These are phyloP conservation scores for Dinoponera quadriceps DNA, from an alignment of 1,140 invertebrate genomes.

Conservation along the genomic window DNA sequence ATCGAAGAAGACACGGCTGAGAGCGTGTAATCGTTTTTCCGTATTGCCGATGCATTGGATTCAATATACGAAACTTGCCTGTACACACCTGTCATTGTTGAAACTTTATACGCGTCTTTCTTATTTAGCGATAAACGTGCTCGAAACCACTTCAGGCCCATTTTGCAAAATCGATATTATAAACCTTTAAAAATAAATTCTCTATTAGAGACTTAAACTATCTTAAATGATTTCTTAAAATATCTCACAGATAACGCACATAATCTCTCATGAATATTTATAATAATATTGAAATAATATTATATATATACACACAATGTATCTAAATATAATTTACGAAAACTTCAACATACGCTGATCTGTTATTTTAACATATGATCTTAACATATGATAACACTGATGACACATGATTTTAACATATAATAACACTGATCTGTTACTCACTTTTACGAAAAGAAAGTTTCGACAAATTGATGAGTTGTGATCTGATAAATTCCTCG, in stretches of 20 bases:
- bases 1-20: neutral
- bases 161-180: conserved; percentile 55
- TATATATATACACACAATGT: no score
- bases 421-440: no score
- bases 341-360: no score
- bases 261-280: neutral
- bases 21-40: neutral
- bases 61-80: conserved; percentile 17
- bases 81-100: conserved; percentile 18
- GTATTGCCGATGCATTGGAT: neutral
- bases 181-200: conserved; percentile 33
- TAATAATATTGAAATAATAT: no score
- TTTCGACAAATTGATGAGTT: neutral
- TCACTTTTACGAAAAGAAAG: no score
- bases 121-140: conserved; percentile 75
- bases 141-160: conserved; percentile 83
- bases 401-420: no score
- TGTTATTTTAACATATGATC: no score
- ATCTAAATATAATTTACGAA: no score
- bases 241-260: conserved; percentile 12
- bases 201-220: neutral
- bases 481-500: neutral
- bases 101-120: conserved; percentile 21
- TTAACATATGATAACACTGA: no score
- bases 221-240: conserved; percentile 3